Evolutionary conservation across 2,113 vertebrate genomes (phyloP), one percentile per base, ranked within the genome.

Genomic region (Corythornis madagascariensis): DNA sequence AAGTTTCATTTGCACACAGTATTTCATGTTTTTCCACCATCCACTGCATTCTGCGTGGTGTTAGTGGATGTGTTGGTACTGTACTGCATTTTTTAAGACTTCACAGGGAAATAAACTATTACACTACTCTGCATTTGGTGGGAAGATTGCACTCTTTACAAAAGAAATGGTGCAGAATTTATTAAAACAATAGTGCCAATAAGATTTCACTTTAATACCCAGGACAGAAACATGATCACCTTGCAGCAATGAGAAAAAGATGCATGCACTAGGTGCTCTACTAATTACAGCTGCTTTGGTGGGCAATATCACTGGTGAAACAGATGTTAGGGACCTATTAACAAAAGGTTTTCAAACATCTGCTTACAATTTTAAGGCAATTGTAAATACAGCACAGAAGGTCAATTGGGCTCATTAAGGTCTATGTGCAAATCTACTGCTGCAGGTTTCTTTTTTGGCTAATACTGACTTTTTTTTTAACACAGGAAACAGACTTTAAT

Each of bases 361-460:
- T 99, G 99, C 98, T 99, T 98, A 98, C 98, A 99, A 99, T 99
- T 98, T 98, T 94, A 94, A 98, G 97, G 98, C 98, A 99, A 99
- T 99, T 99, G 98, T 98, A 98, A 98, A 97, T 98, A 98, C 98
- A 98, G 98, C 98, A 96, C 97, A 97, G 97, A 98, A 98, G 99
- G 99, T 99, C 99, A 99, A 98, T 98, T 98, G 98, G 98, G 96
- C 98, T 98, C 98, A 98, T 99, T 99, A 97, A 96, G 98, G 98
- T 98, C 98, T 97, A 98, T 98, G 98, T 98, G 98, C 96, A 97
- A 98, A 98, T 98, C 98, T 98, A 97, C 98, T 97, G 97, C 98
- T 95, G 96, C 94, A 97, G 97, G 97, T 98, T 98, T 97, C 98
- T 97, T 95, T 97, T 97, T 96, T 97, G 84, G 97, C 97, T 96